phyloP scores from a whole-genome alignment of 2,113 vertebrate species.

The human (Homo sapiens) region GRCh38 chr13:39580001-39580500 shows the following conservation, averaged over 20 bases:
- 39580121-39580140: neutral
- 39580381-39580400: neutral
- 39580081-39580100: neutral
- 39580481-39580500: neutral
- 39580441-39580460: neutral
- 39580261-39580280: neutral
- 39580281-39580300: neutral
- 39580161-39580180: neutral
- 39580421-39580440: neutral
- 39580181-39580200: neutral
- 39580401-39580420: neutral
- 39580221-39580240: neutral
- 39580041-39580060: neutral
- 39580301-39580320: neutral
- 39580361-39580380: neutral
- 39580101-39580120: neutral
- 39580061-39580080: neutral
- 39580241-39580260: neutral
- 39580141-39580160: neutral
- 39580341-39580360: neutral
- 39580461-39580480: neutral
- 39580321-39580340: neutral
- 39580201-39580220: neutral
- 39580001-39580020: neutral
- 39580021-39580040: neutral